A percentile compares a stretch with the other conserved stretches of the same genome.
Conservation (phyloP, 2,113 vertebrate genomes). For the Chitala chitala region DNA sequence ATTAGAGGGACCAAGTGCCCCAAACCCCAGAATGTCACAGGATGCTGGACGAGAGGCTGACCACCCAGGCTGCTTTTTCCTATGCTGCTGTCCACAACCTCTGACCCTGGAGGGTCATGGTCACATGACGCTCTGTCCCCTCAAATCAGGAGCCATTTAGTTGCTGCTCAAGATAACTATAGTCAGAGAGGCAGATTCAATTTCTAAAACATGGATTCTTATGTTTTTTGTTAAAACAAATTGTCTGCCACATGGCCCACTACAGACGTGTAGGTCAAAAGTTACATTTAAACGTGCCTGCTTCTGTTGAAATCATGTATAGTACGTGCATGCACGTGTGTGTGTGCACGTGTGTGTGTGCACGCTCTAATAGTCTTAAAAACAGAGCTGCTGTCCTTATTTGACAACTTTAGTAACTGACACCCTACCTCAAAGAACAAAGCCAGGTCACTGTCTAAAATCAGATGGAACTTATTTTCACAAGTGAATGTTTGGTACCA, state of each 20-base stretch:
- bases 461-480: constrained; percentile 66
- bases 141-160: constrained; percentile 6
- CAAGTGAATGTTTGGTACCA: constrained; percentile 66
- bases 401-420: constrained; percentile 56
- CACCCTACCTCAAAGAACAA: constrained; percentile 89
- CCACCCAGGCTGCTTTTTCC: neutral
- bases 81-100: neutral
- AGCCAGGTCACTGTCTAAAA: constrained; percentile 65
- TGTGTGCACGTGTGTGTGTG: constrained; percentile 39
- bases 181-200: constrained; percentile 1
- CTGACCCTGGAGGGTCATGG: neutral
- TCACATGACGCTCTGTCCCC: neutral
- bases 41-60: neutral
- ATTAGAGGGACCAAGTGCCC: neutral
- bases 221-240: no score
- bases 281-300: neutral
- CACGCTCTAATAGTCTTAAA: no score
- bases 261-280: constrained; percentile 4
- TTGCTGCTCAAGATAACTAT: constrained; percentile 4
- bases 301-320: constrained; percentile 44
- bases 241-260: no score
- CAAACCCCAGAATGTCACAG: neutral
- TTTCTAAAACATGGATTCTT: neutral
- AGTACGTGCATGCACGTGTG: constrained; percentile 64
- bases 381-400: no score